These are phyloP conservation scores for Aphodius sticticus DNA, from an alignment of 2,888 invertebrate genomes.

Conservation along the genomic window DNA sequence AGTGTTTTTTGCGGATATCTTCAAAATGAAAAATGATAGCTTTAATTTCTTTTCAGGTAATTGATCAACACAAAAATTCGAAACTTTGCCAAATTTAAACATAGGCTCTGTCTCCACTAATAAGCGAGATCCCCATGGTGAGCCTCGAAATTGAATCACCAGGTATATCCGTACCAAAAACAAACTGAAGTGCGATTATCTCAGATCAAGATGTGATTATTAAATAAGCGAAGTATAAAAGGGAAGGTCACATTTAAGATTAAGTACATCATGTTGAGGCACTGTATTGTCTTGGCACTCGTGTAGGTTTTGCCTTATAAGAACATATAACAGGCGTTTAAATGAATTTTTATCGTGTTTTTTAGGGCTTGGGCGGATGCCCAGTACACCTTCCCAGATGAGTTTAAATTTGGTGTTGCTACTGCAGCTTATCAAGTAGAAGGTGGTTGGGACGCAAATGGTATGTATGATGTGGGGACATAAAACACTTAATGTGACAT, in stretches of 20 bases:
- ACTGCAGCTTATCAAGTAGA: slow-evolving; percentile 48
- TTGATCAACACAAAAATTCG: too few relatives aligned
- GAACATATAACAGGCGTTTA: not conserved
- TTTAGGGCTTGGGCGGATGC: slow-evolving; percentile 26
- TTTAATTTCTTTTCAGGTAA: too few relatives aligned
- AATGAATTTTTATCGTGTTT: not conserved
- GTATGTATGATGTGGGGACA: slow-evolving; percentile 33
- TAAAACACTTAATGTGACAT: not conserved
- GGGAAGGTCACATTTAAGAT: not conserved
- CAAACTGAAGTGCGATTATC: not conserved
- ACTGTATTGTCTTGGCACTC: not conserved
- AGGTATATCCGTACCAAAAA: not conserved
- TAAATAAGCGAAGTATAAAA: not conserved
- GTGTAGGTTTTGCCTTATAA: not conserved
- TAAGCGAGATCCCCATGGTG: too few relatives aligned
- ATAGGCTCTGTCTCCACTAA: too few relatives aligned
- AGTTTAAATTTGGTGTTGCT: slow-evolving; percentile 45
- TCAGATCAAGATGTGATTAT: not conserved
- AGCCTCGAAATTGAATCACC: too few relatives aligned
- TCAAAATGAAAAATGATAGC: too few relatives aligned
- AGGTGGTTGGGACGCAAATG: slow-evolving; percentile 47
- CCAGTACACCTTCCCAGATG: slow-evolving; percentile 34
- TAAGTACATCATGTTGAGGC: not conserved
- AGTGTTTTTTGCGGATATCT: too few relatives aligned
- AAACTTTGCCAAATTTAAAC: too few relatives aligned